phyloP scores from a whole-genome alignment of 2,888 invertebrate species.

The Scaptomyza tumidula region DNA sequence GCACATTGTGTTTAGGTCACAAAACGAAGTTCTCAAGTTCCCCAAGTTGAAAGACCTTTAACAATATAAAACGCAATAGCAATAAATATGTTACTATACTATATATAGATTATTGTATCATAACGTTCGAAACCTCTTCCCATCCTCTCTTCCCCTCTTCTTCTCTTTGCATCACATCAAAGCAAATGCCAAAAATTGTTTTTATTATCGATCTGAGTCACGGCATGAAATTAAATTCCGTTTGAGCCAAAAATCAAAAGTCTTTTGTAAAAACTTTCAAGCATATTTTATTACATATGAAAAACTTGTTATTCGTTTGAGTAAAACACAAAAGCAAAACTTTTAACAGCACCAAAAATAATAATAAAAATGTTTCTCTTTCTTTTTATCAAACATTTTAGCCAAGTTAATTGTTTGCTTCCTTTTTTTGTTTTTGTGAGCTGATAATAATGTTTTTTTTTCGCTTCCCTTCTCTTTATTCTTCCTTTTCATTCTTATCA shows the following conservation, averaged over 20 bases:
- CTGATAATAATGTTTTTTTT: slow-evolving; percentile 10
- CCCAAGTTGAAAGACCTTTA: slow-evolving; percentile 50
- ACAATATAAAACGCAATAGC: neutral
- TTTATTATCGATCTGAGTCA: slow-evolving; percentile 17
- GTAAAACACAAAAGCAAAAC: neutral
- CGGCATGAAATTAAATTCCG: slow-evolving; percentile 6
- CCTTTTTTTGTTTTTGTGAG: slow-evolving; percentile 7
- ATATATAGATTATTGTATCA: neutral
- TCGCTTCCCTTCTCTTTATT: slow-evolving; percentile 6
- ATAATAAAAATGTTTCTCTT: neutral
- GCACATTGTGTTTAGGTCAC: slow-evolving; percentile 23
- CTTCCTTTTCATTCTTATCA: slow-evolving; percentile 14
- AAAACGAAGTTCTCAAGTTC: neutral
- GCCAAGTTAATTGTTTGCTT: slow-evolving; percentile 30
- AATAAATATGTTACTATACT: neutral
- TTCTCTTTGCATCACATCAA: slow-evolving; percentile 7
- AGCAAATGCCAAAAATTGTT: slow-evolving; percentile 13
- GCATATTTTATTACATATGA: neutral
- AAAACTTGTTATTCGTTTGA: neutral
- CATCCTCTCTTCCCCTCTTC: too few species aligned
- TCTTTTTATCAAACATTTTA: slow-evolving; percentile 27
- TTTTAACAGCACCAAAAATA: neutral
- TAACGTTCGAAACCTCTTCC: neutral
- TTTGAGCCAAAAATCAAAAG: neutral
- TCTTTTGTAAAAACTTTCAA: neutral